Conservation (phyloP, 2,888 invertebrate genomes). For the Sepiola atlantica region DNA sequence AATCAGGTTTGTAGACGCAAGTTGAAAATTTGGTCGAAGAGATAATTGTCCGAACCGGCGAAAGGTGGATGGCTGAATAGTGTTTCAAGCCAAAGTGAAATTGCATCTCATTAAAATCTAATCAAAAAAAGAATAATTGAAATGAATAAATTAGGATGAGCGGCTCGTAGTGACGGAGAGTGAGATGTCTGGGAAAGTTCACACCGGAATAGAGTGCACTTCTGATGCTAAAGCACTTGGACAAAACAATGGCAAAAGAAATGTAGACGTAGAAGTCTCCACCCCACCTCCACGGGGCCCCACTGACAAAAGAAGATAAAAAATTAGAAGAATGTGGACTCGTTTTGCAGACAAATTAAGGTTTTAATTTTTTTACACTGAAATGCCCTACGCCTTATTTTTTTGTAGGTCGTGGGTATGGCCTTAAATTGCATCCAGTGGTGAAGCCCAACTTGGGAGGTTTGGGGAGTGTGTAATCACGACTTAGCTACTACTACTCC, state of each 20-base stretch:
- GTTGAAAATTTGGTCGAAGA: neutral
- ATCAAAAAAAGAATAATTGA: neutral
- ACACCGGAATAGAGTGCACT: neutral
- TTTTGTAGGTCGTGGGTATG: too few species aligned
- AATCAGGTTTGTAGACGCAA: neutral
- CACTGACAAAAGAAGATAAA: neutral
- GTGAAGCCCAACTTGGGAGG: too few species aligned
- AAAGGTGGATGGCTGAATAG: constrained; percentile 16
- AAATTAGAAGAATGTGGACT: neutral
- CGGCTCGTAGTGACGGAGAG: neutral
- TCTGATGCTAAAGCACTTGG: neutral
- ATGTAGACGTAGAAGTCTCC: neutral
- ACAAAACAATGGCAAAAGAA: neutral
- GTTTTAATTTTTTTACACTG: neutral
- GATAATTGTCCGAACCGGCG: neutral
- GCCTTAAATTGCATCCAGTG: too few species aligned
- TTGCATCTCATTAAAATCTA: neutral
- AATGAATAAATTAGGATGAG: neutral
- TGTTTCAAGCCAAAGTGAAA: neutral
- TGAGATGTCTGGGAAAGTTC: neutral
- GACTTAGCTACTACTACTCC: too few species aligned
- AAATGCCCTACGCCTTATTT: too few species aligned
- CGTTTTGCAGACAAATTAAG: neutral
- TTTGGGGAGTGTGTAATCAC: too few species aligned
- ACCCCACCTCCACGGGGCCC: neutral